Percentiles rank a stretch among this genome's conserved stretches.
phyloP scores from a whole-genome alignment of 1,140 invertebrate genomes.

The Acyrthosiphon pisum region DNA sequence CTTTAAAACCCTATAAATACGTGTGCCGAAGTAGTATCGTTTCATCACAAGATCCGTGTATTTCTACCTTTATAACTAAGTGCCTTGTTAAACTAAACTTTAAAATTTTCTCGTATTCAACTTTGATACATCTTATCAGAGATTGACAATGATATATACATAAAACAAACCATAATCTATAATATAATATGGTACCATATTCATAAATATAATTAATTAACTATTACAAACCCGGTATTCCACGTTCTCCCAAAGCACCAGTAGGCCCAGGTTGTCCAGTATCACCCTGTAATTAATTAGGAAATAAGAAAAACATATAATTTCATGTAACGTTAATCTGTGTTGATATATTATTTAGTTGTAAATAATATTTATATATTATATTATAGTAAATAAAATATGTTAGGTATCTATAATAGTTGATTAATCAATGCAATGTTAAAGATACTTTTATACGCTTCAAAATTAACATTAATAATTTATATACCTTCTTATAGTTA shows the following conservation, averaged over 20 bases:
- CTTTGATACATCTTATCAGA: too few relatives aligned
- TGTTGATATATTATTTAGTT: not conserved
- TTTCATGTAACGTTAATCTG: not conserved
- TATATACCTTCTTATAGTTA: not conserved
- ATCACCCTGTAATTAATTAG: slow-evolving; percentile 61
- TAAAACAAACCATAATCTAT: not conserved
- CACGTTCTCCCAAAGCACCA: slow-evolving; percentile 78
- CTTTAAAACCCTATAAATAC: not conserved
- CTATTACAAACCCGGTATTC: slow-evolving; percentile 74
- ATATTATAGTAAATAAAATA: too few relatives aligned
- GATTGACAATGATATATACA: too few relatives aligned
- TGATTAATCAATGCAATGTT: not conserved
- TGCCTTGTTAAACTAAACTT: too few relatives aligned
- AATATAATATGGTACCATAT: not conserved
- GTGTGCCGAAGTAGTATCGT: too few relatives aligned
- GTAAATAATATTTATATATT: not conserved
- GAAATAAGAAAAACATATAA: not conserved
- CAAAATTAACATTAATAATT: not conserved
- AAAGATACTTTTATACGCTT: not conserved
- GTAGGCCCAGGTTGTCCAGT: slow-evolving; percentile 68
- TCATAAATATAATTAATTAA: not conserved
- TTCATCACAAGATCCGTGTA: too few relatives aligned
- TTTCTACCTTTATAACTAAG: too few relatives aligned
- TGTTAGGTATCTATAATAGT: too few relatives aligned
- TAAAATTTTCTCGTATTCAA: too few relatives aligned